Evolutionary conservation across 37 sponge, comb jelly and placozoan species (phyloP).

Genomic region (Chondrosia reniformis): DNA sequence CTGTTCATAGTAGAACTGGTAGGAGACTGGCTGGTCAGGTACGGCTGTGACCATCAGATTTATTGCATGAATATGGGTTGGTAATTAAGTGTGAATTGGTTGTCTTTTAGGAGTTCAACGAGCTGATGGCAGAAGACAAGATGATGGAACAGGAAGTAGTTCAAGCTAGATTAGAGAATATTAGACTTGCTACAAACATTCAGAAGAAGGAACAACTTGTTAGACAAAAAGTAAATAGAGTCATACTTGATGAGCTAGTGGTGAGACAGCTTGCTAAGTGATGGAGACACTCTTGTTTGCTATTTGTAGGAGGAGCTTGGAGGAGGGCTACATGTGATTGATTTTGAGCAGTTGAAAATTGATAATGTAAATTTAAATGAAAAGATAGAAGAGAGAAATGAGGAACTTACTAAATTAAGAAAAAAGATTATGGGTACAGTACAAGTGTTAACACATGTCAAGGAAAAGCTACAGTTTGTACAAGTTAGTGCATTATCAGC

Average conservation of each 20-base stretch:
- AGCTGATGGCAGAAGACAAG: constrained; percentile 49
- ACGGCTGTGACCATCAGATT: background rate
- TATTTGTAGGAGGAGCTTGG: constrained; percentile 81
- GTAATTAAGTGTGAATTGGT: background rate
- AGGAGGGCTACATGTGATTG: constrained; percentile 96
- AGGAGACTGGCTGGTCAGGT: constrained; percentile 53
- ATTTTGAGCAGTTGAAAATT: constrained; percentile 99
- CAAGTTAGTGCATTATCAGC: constrained; percentile 41
- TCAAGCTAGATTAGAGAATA: constrained; percentile 83
- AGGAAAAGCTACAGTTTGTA: constrained; percentile 95
- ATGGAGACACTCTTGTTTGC: background rate
- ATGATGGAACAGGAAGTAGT: constrained; percentile 81
- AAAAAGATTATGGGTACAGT: constrained; percentile 93
- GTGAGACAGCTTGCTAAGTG: background rate
- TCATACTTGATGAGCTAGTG: background rate
- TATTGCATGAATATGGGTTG: background rate
- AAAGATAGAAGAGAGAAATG: constrained; percentile 97
- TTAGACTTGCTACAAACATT: constrained; percentile 81
- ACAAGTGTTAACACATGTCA: constrained; percentile 96
- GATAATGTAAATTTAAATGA: constrained; percentile 95
- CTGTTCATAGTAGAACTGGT: constrained; percentile 72
- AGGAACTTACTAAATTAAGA: constrained; percentile 85
- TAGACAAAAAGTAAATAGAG: constrained; percentile 66
- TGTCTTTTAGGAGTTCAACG: constrained; percentile 59
- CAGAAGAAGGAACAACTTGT: constrained; percentile 73